Evolutionary conservation across 2,888 invertebrate species (phyloP).

Genomic region (Agelastica alni): DNA sequence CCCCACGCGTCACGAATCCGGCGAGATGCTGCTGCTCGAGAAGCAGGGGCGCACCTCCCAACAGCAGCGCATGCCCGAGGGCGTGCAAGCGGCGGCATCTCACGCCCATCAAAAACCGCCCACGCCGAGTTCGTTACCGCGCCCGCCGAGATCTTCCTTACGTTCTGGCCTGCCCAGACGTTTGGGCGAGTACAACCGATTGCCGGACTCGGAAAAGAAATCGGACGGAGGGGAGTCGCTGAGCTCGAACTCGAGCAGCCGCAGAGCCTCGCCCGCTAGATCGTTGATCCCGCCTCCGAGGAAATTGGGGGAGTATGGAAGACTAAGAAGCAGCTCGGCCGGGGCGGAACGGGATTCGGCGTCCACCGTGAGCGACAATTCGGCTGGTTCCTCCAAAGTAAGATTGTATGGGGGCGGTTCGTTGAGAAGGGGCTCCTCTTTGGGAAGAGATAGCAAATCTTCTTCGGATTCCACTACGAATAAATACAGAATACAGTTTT

Average conservation of each 20-base stretch:
- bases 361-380: constrained; percentile 62
- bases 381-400: constrained; percentile 64
- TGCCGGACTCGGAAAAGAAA: constrained; percentile 61
- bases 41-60: constrained; percentile 78
- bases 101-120: constrained; percentile 57
- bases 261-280: constrained; percentile 57
- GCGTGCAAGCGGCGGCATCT: constrained; percentile 37
- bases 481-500: constrained; percentile 78
- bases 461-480: constrained; percentile 61
- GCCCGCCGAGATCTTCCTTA: constrained; percentile 67
- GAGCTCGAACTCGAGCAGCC: constrained; percentile 54
- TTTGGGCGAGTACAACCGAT: constrained; percentile 69
- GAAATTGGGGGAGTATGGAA: constrained; percentile 64
- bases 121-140: constrained; percentile 73
- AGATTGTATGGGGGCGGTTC: constrained; percentile 50
- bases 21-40: constrained; percentile 75
- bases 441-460: constrained; percentile 61
- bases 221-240: constrained; percentile 53
- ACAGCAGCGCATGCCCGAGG: constrained; percentile 68
- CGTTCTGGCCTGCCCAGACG: constrained; percentile 57
- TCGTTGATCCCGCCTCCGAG: constrained; percentile 61
- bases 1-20: constrained; percentile 58
- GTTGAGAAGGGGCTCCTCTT: constrained; percentile 63
- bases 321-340: constrained; percentile 60
- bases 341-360: constrained; percentile 60